phyloP scores from a whole-genome alignment of 2,888 invertebrate genomes.

The Drosophila crucigera region DNA sequence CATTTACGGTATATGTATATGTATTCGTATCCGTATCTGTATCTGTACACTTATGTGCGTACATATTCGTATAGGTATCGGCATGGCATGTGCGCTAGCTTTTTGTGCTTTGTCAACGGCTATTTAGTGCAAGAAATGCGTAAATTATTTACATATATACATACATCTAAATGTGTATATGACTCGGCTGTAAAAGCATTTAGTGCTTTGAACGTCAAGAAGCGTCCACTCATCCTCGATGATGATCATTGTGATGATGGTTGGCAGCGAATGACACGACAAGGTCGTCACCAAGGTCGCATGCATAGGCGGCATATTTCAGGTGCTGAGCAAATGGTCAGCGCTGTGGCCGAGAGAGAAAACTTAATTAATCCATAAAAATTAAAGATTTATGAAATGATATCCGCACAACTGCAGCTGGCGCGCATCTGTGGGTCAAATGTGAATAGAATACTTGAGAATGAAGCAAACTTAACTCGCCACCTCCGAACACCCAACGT shows the following conservation, averaged over 20 bases:
- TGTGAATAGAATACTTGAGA: slow-evolving; percentile 19
- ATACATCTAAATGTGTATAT: not conserved
- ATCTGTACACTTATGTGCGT: not conserved
- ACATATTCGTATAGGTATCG: slow-evolving; percentile 21
- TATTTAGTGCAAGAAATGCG: slow-evolving; percentile 75
- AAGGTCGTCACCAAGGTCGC: slow-evolving; percentile 71
- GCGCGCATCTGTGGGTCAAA: slow-evolving; percentile 9
- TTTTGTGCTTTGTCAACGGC: slow-evolving; percentile 62
- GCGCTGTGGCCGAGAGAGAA: slow-evolving; percentile 1
- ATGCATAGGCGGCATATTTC: slow-evolving; percentile 21
- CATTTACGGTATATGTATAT: not conserved
- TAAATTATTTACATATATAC: slow-evolving; percentile 61
- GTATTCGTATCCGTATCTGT: not conserved
- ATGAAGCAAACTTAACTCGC: slow-evolving; percentile 43
- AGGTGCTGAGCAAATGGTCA: slow-evolving; percentile 14
- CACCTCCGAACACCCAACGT: slow-evolving; percentile 23
- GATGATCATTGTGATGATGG: slow-evolving; percentile 23
- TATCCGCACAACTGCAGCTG: slow-evolving; percentile 35
- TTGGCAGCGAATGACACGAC: slow-evolving; percentile 31
- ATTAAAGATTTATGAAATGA: slow-evolving; percentile 74
- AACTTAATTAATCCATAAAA: slow-evolving; percentile 70
- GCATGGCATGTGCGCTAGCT: slow-evolving; percentile 36
- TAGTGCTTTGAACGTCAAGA: slow-evolving; percentile 31
- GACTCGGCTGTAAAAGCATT: slow-evolving; percentile 48
- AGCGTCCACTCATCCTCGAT: slow-evolving; percentile 28